Conservation (phyloP, 2,797 vertebrate species). For the Sebastes hubbsi region DNA sequence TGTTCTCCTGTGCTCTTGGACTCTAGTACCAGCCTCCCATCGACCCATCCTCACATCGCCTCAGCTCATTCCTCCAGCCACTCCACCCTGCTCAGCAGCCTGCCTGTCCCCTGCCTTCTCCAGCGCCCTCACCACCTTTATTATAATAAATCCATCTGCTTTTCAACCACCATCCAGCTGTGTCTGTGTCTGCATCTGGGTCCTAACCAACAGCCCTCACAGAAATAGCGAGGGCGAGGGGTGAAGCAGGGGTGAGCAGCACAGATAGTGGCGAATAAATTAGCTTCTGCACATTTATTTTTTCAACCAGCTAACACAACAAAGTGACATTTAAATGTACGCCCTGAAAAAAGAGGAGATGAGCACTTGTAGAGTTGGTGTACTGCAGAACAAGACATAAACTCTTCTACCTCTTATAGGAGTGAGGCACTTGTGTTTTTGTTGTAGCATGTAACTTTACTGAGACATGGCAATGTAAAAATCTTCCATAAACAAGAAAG, state of each 20-base stretch:
- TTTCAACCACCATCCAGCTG: no score
- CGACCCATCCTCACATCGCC: no score
- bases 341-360: neutral
- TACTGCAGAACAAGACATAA: no score
- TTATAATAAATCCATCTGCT: no score
- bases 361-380: neutral
- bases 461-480: neutral
- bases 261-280: neutral
- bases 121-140: no score
- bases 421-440: neutral
- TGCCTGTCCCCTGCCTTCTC: no score
- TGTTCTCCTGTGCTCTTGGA: no score
- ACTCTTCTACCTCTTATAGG: neutral
- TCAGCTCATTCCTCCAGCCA: no score
- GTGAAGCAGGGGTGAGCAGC: neutral
- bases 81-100: no score
- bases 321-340: neutral
- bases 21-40: no score
- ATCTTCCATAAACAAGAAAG: neutral
- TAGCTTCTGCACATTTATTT: neutral
- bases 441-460: neutral
- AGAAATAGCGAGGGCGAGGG: neutral
- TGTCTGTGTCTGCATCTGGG: no score
- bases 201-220: no score
- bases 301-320: neutral